Evolutionary conservation across 2,888 invertebrate genomes (phyloP).

Genomic region (Drosophila neotestacea): DNA sequence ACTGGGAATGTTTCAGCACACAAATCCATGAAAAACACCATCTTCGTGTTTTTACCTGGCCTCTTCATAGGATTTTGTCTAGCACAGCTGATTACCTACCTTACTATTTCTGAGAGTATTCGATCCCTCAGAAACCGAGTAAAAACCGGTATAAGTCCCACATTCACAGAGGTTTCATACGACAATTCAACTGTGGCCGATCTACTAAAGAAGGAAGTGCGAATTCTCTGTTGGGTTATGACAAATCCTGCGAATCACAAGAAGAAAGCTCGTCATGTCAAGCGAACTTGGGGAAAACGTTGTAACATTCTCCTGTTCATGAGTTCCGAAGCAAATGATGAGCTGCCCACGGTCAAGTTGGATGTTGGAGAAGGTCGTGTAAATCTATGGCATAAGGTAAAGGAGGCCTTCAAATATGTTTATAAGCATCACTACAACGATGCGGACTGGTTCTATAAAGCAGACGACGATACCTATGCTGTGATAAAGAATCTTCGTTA

Average conservation of each 20-base stretch:
- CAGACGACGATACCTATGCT: slow-evolving; percentile 99
- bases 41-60: slow-evolving; percentile 25
- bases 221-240: slow-evolving; percentile 98
- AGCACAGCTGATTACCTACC: slow-evolving; percentile 40
- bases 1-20: slow-evolving; percentile 17
- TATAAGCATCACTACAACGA: slow-evolving; percentile 93
- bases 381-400: slow-evolving; percentile 99
- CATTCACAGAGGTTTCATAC: too few relatives aligned
- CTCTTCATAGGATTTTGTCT: slow-evolving; percentile 32
- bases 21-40: slow-evolving; percentile 4
- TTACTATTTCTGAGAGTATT: slow-evolving; percentile 30
- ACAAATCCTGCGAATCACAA: slow-evolving; percentile 96
- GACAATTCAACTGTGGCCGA: too few relatives aligned
- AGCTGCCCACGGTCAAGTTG: slow-evolving; percentile 84
- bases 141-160: too few relatives aligned
- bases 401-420: slow-evolving; percentile 95
- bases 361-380: slow-evolving; percentile 95
- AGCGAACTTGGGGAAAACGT: slow-evolving; percentile 97
- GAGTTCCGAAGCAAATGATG: slow-evolving; percentile 90
- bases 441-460: slow-evolving; percentile 98
- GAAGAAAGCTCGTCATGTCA: slow-evolving; percentile 95
- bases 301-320: slow-evolving; percentile 95
- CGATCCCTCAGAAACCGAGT: background rate
- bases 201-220: slow-evolving; percentile 87
- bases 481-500: slow-evolving; percentile 97